phyloP scores from a whole-genome alignment of 2,113 vertebrate species.

The Perca fluviatilis region DNA sequence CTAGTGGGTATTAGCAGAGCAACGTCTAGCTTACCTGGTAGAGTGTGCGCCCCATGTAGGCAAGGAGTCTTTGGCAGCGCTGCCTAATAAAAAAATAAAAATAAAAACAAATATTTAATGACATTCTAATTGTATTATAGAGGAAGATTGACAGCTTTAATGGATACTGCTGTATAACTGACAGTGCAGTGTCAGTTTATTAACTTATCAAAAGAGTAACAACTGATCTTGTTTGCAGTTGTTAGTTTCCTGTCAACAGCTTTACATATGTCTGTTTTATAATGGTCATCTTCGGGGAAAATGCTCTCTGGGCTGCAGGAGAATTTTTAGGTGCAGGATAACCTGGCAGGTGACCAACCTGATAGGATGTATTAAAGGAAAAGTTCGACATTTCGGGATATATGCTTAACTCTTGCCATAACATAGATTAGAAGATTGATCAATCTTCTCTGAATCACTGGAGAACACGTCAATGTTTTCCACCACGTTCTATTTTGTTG shows the following conservation, averaged over 20 bases:
- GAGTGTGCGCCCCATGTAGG: no score
- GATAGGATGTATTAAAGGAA: neutral
- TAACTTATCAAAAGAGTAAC: neutral
- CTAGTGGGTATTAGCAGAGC: no score
- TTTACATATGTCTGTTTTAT: neutral
- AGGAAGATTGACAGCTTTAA: no score
- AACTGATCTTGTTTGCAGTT: neutral
- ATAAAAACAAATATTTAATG: no score
- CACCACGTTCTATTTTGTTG: neutral
- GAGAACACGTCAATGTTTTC: neutral
- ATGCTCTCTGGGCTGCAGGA: neutral
- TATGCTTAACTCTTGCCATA: neutral
- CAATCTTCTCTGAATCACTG: no score
- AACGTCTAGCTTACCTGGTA: no score
- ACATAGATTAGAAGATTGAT: neutral
- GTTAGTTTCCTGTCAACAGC: neutral
- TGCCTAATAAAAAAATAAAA: no score
- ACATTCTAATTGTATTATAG: no score
- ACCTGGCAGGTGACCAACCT: neutral
- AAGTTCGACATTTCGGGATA: neutral
- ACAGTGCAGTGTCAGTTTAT: neutral
- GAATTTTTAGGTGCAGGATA: neutral
- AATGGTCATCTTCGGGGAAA: neutral
- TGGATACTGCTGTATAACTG: neutral
- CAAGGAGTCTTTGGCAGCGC: no score